Conservation (phyloP, 2,797 vertebrate genomes). For the Tenualosa ilisha region DNA sequence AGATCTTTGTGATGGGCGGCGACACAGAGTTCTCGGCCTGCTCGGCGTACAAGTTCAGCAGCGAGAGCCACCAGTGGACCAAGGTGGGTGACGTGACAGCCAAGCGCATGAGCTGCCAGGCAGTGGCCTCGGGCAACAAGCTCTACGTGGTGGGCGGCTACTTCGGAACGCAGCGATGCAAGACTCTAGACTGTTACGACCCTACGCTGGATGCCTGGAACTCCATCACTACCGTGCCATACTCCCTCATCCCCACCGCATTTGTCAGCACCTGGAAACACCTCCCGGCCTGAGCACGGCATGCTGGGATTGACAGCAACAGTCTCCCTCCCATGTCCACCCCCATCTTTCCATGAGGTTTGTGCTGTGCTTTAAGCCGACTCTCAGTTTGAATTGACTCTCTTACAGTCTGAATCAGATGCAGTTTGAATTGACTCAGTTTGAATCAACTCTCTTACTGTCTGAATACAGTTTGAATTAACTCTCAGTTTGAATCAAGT, state of each 20-base stretch:
- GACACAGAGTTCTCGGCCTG: slow-evolving; percentile 98
- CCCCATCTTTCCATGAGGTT: slow-evolving; percentile 60
- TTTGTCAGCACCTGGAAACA: slow-evolving; percentile 99
- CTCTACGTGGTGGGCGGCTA: slow-evolving; percentile 98
- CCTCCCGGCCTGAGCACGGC: slow-evolving; percentile 83
- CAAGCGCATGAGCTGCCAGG: slow-evolving; percentile 98
- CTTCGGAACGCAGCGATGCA: slow-evolving; percentile 97
- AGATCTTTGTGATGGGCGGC: slow-evolving; percentile 98
- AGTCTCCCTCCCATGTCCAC: background rate
- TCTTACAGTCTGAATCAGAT: too few species aligned
- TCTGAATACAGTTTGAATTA: too few species aligned
- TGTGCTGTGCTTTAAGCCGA: background rate
- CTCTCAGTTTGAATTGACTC: background rate
- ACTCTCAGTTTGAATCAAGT: too few species aligned
- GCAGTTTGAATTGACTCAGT: too few species aligned
- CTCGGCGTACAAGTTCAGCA: slow-evolving; percentile 97
- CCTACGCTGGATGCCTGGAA: slow-evolving; percentile 94
- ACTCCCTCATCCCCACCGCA: slow-evolving; percentile 95
- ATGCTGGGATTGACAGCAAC: slow-evolving; percentile 26
- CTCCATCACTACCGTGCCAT: slow-evolving; percentile 98
- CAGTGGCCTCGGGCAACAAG: slow-evolving; percentile 97
- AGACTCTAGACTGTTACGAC: slow-evolving; percentile 97
- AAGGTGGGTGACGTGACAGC: slow-evolving; percentile 98
- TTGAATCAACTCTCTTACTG: too few species aligned
- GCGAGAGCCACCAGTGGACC: slow-evolving; percentile 97